These are phyloP conservation scores for Baryphthengus martii DNA, from an alignment of 2,113 vertebrate species.

Conservation along the genomic window DNA sequence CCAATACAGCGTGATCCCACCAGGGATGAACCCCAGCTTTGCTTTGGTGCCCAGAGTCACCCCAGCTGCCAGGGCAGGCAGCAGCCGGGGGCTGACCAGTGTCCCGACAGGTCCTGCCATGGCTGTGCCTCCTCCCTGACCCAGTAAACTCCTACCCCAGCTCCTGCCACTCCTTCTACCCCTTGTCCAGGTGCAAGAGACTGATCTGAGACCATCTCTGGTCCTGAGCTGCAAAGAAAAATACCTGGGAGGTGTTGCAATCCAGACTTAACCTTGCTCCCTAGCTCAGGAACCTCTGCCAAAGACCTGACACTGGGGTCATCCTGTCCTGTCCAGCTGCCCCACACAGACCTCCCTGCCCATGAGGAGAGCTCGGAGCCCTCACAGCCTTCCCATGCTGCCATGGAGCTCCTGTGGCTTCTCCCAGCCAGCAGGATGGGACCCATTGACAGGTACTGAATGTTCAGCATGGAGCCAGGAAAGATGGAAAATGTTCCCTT, in stretches of 20 bases:
- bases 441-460: not conserved
- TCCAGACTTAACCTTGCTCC: not conserved
- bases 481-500: not conserved
- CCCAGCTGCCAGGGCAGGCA: not conserved
- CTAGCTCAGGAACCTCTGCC: not conserved
- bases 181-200: not conserved
- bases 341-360: not conserved
- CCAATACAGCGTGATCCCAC: not conserved
- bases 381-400: fast-evolving
- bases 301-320: not conserved
- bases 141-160: not conserved
- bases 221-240: not conserved
- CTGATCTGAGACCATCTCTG: not conserved
- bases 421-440: not conserved
- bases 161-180: not conserved
- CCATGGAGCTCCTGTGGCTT: not conserved
- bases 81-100: not conserved
- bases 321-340: not conserved
- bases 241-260: not conserved
- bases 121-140: not conserved
- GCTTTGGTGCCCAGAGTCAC: fast-evolving
- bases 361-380: fast-evolving
- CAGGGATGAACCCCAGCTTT: not conserved
- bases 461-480: not conserved
- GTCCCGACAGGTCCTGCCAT: fast-evolving